Conservation (phyloP, 2,888 invertebrate genomes). For the Agrochola lota region DNA sequence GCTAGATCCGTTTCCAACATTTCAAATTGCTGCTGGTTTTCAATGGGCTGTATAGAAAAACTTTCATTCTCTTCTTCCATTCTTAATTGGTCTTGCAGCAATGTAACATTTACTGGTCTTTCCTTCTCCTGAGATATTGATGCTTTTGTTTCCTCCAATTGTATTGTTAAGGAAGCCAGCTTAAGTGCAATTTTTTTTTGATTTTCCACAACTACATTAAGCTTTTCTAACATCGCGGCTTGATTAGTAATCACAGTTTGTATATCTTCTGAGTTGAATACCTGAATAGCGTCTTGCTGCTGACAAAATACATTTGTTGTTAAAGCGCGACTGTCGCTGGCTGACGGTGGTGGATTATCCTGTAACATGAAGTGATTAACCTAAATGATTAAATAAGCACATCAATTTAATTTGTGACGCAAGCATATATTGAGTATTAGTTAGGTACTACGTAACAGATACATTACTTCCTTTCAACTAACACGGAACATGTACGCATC, state of each 20-base stretch:
- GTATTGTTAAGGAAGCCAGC: conserved; percentile 34
- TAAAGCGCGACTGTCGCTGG: conserved; percentile 28
- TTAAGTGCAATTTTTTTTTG: conserved; percentile 19
- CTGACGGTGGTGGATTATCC: conserved; percentile 27
- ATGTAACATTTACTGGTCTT: conserved; percentile 30
- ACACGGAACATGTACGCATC: conserved; percentile 19
- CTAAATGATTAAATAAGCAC: conserved; percentile 23
- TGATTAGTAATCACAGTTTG: conserved; percentile 27
- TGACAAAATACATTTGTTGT: conserved; percentile 23
- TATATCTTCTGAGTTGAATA: conserved; percentile 29
- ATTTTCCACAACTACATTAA: conserved; percentile 16
- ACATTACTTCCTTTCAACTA: conserved; percentile 20
- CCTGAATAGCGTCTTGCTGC: conserved; percentile 31
- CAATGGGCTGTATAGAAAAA: conserved; percentile 25
- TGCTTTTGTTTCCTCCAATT: conserved; percentile 34
- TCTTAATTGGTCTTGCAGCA: conserved; percentile 32
- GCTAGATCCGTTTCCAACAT: conserved; percentile 23
- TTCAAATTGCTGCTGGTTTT: conserved; percentile 34
- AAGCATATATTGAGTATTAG: conserved; percentile 26
- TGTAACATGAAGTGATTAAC: conserved; percentile 23
- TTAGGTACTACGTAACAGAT: conserved; percentile 33
- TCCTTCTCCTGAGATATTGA: conserved; percentile 28
- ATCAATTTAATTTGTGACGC: conserved; percentile 18
- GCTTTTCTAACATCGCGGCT: conserved; percentile 24
- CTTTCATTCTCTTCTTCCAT: conserved; percentile 20